Evolutionary conservation across 2,888 invertebrate genomes (phyloP).

Genomic region (Hoplodrina blanda): DNA sequence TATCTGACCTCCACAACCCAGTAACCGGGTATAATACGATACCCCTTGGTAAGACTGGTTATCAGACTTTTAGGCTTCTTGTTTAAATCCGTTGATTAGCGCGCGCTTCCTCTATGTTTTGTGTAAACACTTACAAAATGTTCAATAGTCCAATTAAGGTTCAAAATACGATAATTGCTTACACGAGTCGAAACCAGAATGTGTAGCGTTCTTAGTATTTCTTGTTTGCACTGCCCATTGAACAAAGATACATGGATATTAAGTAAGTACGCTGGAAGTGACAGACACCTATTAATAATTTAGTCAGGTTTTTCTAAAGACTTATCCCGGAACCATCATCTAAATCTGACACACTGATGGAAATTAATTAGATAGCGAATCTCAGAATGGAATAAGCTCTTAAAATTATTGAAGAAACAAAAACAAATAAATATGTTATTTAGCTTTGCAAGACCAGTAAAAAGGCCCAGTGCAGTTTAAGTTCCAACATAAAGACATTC

Average conservation of each 20-base stretch:
- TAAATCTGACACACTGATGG: neutral
- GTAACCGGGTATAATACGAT: too few relatives aligned
- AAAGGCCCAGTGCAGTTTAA: slow-evolving; percentile 9
- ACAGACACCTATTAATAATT: neutral
- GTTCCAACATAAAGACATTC: slow-evolving; percentile 15
- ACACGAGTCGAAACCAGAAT: slow-evolving; percentile 23
- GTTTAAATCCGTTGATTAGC: slow-evolving; percentile 30
- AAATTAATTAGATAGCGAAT: neutral
- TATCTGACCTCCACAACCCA: too few relatives aligned
- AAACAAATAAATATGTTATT: neutral
- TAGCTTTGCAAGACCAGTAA: slow-evolving; percentile 6
- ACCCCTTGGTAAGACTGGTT: too few relatives aligned
- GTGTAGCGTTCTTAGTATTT: slow-evolving; percentile 32
- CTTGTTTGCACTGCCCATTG: slow-evolving; percentile 53
- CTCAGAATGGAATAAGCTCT: too few relatives aligned
- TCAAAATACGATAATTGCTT: slow-evolving; percentile 42
- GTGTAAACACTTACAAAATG: slow-evolving; percentile 20
- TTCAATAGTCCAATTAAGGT: slow-evolving; percentile 30
- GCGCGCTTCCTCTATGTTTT: slow-evolving; percentile 19
- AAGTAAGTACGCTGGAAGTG: slow-evolving; percentile 11
- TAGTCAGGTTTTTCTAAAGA: neutral
- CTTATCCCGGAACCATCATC: neutral
- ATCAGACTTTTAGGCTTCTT: neutral
- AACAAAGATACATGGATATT: slow-evolving; percentile 21
- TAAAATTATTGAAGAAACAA: neutral